A percentile compares a stretch with the other conserved stretches of the same genome.
Conservation (phyloP, 1,140 invertebrate species). For the roundworm (Caenorhabditis elegans) region WBcel235 BX284603.4:8318501-8319000, state of each 20-base stretch:
- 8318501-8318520: not conserved
- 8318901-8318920: not conserved
- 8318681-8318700: not conserved
- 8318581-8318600: not conserved
- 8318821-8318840: slow-evolving; percentile 27
- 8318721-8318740: not conserved
- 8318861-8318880: slow-evolving; percentile 20
- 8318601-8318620: too few species aligned
- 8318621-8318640: too few species aligned
- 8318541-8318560: not conserved
- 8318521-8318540: not conserved
- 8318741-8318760: not conserved
- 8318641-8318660: not conserved
- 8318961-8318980: not conserved
- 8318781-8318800: not conserved
- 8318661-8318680: not conserved
- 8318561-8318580: not conserved
- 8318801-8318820: slow-evolving; percentile 26
- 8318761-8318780: not conserved
- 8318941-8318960: slow-evolving; percentile 20
- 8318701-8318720: not conserved
- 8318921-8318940: slow-evolving; percentile 1
- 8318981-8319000: slow-evolving; percentile 13
- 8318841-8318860: not conserved
- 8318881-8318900: slow-evolving; percentile 11